Evolutionary conservation across 2,113 vertebrate genomes (phyloP).

Genomic region (Nannospalax galili): DNA sequence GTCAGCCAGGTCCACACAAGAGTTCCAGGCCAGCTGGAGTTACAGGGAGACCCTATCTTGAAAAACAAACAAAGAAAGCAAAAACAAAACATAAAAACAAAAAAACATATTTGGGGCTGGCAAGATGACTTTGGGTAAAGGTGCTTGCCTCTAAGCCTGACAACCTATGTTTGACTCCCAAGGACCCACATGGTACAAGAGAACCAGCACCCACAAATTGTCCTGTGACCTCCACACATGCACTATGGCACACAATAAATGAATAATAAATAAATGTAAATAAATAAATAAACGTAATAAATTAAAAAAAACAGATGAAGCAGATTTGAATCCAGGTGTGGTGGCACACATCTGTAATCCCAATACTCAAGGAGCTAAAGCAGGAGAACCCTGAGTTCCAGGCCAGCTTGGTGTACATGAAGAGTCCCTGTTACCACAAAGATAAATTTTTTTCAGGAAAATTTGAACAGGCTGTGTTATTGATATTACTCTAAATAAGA

Average conservation of each 20-base stretch:
- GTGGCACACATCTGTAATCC: neutral
- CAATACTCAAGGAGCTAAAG: neutral
- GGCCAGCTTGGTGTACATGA: neutral
- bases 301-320: neutral
- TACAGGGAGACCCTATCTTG: too few species aligned
- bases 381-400: neutral
- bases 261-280: neutral
- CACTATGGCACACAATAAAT: neutral
- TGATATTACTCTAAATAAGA: conserved; percentile 40
- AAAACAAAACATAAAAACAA: neutral
- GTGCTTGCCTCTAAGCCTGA: neutral
- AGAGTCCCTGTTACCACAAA: neutral
- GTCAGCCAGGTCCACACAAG: too few species aligned
- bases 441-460: neutral
- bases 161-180: neutral
- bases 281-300: neutral
- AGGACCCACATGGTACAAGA: neutral
- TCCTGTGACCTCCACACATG: neutral
- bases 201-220: neutral
- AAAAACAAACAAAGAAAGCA: too few species aligned
- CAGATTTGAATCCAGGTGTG: neutral
- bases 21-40: too few species aligned
- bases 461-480: conserved; percentile 6
- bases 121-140: neutral
- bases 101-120: neutral